A percentile compares a stretch with the other conserved stretches of the same genome.
Evolutionary conservation across 1,140 invertebrate genomes (phyloP).

Genomic region (Wasmannia auropunctata): DNA sequence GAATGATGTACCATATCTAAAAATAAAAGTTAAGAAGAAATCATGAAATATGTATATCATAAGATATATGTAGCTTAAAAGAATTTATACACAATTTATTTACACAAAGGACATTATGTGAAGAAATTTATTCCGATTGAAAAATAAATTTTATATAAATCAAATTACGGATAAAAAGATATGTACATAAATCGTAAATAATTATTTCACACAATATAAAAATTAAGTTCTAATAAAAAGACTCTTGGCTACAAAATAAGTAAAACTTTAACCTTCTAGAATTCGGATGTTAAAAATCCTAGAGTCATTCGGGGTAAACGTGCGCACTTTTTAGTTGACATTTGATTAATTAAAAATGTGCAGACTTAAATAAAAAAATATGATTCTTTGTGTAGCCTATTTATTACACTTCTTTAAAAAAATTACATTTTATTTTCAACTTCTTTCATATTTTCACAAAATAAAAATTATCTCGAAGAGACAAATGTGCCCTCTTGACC

Average conservation of each 20-base stretch:
- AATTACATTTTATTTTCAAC: no score
- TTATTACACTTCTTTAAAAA: no score
- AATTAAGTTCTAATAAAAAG: not conserved
- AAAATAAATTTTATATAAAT: not conserved
- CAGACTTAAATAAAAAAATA: no score
- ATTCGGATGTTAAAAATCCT: not conserved
- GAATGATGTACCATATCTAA: constrained; percentile 51
- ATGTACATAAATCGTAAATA: not conserved
- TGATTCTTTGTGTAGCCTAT: no score
- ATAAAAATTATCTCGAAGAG: no score
- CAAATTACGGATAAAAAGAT: not conserved
- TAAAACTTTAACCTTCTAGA: not conserved
- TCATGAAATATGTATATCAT: not conserved
- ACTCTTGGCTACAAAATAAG: not conserved
- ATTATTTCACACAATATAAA: not conserved
- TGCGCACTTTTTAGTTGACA: no score
- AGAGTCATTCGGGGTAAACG: no score
- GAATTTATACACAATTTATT: not conserved
- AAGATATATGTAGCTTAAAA: no score
- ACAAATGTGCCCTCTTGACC: no score
- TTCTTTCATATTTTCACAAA: no score
- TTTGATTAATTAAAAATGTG: no score
- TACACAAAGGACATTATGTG: no score
- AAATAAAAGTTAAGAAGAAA: not conserved
- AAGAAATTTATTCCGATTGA: not conserved